phyloP scores from a whole-genome alignment of 2,888 invertebrate genomes.

The Therioaphis trifolii region DNA sequence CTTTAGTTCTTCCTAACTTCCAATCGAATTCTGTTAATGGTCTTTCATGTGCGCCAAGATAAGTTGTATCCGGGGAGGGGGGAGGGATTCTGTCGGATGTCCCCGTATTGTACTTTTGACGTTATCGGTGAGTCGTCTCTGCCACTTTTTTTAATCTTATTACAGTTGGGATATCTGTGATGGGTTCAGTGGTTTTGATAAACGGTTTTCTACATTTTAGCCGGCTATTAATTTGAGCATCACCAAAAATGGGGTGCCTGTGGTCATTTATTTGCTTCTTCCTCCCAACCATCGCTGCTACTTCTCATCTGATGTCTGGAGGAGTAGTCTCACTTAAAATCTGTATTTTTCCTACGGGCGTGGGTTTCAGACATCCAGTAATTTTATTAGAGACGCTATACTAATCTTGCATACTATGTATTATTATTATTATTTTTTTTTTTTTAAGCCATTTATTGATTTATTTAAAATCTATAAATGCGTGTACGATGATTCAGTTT shows the following conservation, averaged over 20 bases:
- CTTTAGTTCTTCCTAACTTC: too few relatives aligned
- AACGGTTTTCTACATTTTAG: constrained; percentile 17
- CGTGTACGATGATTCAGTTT: too few relatives aligned
- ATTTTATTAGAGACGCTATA: too few relatives aligned
- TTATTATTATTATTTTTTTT: too few relatives aligned
- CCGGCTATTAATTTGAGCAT: constrained; percentile 15
- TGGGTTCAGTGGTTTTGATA: constrained; percentile 7
- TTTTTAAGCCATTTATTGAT: too few relatives aligned
- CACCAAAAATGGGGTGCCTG: constrained; percentile 23
- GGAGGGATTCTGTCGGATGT: constrained; percentile 21
- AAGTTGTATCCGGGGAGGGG: constrained; percentile 20
- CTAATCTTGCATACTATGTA: too few relatives aligned
- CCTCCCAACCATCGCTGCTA: background rate
- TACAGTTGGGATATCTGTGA: background rate
- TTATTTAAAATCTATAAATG: too few relatives aligned
- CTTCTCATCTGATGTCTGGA: constrained; percentile 6
- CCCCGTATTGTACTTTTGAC: constrained; percentile 19
- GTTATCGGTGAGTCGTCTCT: background rate
- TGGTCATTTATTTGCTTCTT: background rate
- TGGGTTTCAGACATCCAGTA: constrained; percentile 48
- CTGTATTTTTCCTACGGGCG: constrained; percentile 20
- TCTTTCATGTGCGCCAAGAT: constrained; percentile 10
- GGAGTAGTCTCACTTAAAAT: constrained; percentile 15
- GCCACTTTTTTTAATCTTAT: background rate
- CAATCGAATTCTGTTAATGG: constrained; percentile 19